Percentiles rank a stretch among this genome's conserved stretches.
Evolutionary conservation across 2,888 invertebrate species (phyloP).

Genomic region (Tinea trinotella): DNA sequence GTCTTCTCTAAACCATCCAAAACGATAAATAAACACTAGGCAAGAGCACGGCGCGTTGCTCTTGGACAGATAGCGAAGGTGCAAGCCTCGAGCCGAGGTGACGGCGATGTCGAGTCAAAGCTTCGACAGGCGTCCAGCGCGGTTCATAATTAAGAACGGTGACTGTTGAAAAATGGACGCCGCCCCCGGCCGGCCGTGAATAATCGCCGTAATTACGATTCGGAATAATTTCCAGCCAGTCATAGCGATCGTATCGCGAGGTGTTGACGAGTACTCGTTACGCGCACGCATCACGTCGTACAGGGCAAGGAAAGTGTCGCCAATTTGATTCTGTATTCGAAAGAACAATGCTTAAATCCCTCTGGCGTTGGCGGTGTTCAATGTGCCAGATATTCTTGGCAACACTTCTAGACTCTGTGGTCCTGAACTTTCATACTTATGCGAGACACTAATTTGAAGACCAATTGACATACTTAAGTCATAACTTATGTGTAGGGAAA

Average conservation of each 20-base stretch:
- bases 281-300: conserved; percentile 26
- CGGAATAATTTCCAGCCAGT: conserved; percentile 73
- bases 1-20: conserved; percentile 66
- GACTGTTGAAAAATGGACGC: conserved; percentile 73
- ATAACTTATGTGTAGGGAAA: too few species aligned
- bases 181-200: conserved; percentile 73
- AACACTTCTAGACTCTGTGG: not conserved
- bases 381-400: not conserved
- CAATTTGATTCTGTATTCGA: not conserved
- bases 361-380: not conserved
- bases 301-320: conserved; percentile 9
- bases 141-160: conserved; percentile 73
- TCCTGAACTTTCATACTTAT: not conserved
- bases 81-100: conserved; percentile 51
- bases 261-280: conserved; percentile 70
- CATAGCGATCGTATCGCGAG: conserved; percentile 72
- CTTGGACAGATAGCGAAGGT: conserved; percentile 3
- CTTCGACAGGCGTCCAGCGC: conserved; percentile 70
- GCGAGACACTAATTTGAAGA: too few species aligned
- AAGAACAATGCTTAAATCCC: not conserved
- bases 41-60: conserved; percentile 47
- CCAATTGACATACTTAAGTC: too few species aligned
- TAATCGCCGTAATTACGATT: conserved; percentile 73
- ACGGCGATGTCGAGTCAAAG: conserved; percentile 64
- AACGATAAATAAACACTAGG: conserved; percentile 70